These are phyloP conservation scores for Rhynchotus rufescens DNA, from an alignment of 2,797 vertebrate species.

Conservation along the genomic window DNA sequence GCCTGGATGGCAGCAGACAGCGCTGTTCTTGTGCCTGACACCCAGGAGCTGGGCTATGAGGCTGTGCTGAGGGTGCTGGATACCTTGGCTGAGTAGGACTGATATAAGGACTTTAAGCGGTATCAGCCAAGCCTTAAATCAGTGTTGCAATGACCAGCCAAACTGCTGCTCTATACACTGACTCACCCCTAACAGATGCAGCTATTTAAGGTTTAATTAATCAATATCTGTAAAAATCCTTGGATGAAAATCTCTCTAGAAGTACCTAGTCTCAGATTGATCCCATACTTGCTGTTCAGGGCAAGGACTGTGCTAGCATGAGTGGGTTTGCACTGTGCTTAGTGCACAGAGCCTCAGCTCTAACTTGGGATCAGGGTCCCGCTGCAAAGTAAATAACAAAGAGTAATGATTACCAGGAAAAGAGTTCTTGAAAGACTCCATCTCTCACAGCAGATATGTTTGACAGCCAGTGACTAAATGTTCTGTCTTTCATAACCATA, in stretches of 20 bases:
- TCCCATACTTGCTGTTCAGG: background rate
- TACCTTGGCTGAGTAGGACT: background rate
- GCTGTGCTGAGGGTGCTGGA: too few species aligned
- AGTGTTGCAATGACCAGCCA: background rate
- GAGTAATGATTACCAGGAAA: conserved; percentile 38
- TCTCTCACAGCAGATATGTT: conserved; percentile 31
- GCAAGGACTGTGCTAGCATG: background rate
- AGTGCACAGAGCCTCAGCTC: background rate
- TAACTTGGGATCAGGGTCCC: background rate
- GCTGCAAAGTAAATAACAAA: conserved; percentile 5
- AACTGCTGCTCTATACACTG: background rate
- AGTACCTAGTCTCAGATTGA: background rate
- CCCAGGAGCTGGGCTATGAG: fast-evolving
- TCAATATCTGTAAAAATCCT: background rate
- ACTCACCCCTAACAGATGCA: background rate
- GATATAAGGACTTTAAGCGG: background rate
- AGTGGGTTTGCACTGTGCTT: conserved; percentile 10
- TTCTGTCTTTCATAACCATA: conserved; percentile 60
- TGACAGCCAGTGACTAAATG: conserved; percentile 59
- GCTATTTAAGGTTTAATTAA: background rate
- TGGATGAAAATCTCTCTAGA: background rate
- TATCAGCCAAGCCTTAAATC: background rate
- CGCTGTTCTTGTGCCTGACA: fast-evolving
- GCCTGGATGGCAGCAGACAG: fast-evolving
- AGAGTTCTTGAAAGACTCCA: conserved; percentile 28